Base-by-base conservation (phyloP, 2,888 invertebrate genomes). In the Anarsia innoxiella region DNA sequence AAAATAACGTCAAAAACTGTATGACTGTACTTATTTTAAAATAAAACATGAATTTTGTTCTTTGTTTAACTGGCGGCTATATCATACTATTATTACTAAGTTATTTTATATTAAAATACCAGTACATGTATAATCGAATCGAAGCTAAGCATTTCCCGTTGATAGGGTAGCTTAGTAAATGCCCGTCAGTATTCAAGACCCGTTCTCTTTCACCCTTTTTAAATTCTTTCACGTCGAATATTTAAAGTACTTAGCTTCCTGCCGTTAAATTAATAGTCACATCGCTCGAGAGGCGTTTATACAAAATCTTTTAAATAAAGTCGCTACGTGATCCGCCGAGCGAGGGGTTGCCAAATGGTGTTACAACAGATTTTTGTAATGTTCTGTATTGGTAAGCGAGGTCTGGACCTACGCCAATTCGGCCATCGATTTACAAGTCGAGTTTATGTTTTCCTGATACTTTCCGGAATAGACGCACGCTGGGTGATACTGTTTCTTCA, bases 351-450 rank as follows among this genome's bases (percentile, higher is more conserved):
- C 79, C 80, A 80, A 82, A 79, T 75, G 73, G 72, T 66, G 66
- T 64, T 69, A 77, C 80, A 82, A 80, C 82, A 80, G 77, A 82
- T 80, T 82, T 80, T 80, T 79, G 75, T 78, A 79, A 82, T 76
- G 79, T 60, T 71, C 75, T 66, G 70, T 77, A 74, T 76, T 77
- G 79, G 79, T 78, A 71, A 77, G 67, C 65, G 70, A 55, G 75
- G 74, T 74, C 70, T 82, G 82, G 80, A 70, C 59, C 39, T 33
- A 40, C 37, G 80, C 80, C 80, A 80, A 82, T 74, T 75, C 76
- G 77, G 74, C 57, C 79, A 82, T 82, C 80, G 80, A 80, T 82
- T 82, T 72, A 73, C 79, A 77, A 80, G 64, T 73, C 66, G 59
- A 64, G 66, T 72, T 78, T 74, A 75, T 72, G 70, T 73, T 67